Base-by-base conservation (phyloP, 2,797 vertebrate species). In the Chrysocyon brachyurus region DNA sequence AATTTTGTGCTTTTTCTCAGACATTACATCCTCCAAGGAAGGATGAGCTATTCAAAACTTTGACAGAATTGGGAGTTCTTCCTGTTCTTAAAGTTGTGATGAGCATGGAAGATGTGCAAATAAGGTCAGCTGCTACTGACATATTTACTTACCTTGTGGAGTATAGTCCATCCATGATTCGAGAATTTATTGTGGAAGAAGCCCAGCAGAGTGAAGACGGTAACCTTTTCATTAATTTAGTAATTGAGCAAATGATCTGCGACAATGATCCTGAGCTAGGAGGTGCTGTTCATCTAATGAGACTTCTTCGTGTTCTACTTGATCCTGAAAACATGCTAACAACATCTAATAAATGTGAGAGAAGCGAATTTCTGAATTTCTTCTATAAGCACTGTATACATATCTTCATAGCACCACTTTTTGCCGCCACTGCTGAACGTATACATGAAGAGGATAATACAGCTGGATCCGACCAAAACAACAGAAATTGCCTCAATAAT, bases 381-480 rank as follows among this genome's bases (percentile, higher is more conserved):
- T 99, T 99, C 98, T 99, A 99, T 98, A 99, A 99, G 97, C 99
- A 99, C 99, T 99, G 99, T 98, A 99, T 99, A 99, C 99, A 99
- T 16, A 99, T 99, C 57, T 99, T 99, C 28, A 99, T 99, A 3
- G 99, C 99, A 54, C 99, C 99, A 0, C 99, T 99, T 97, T 98
- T 99, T 98, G 99, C 99, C 73, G 99, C 99, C 93, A 99, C 99
- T 8, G 98, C 99, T 40, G 99, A 99, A 92, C 99, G 99, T 91
- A 99, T 99, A 97, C 98, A 96, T 97, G 98, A 98, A 52, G 99
- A 99, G 98, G 99, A 99, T 98, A 97, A 99, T 79, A 98, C 98
- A 93, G 99, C 99, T 98, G 99, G 98, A 95, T 98, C 99, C 61
- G 93, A 99, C 2, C 99, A 99, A 98, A 99, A 98, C 98, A 99